Conservation (phyloP, 2,888 invertebrate genomes). For the Ophion ventricosus region DNA sequence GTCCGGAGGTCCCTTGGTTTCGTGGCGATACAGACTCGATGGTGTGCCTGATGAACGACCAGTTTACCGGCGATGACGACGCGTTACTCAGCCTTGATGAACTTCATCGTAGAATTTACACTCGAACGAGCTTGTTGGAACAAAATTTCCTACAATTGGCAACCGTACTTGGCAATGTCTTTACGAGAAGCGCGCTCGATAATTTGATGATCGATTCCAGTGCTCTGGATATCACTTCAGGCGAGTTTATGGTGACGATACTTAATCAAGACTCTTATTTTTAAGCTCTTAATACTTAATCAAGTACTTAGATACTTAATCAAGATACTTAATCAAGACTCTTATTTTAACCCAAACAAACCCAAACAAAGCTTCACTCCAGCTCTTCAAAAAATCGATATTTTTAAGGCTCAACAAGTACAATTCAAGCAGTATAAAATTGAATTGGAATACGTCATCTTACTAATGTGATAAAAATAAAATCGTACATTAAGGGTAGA, state of each 20-base stretch:
- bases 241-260: conserved; percentile 56
- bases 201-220: conserved; percentile 85
- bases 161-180: conserved; percentile 85
- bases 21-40: conserved; percentile 46
- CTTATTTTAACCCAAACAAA: no score
- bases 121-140: conserved; percentile 85
- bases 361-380: no score
- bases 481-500: no score
- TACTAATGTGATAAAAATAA: no score
- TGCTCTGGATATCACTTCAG: conserved; percentile 74
- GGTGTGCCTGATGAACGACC: conserved; percentile 64
- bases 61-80: conserved; percentile 30
- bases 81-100: conserved; percentile 19
- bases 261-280: not conserved
- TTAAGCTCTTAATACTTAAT: no score
- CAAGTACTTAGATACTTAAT: no score
- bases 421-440: no score
- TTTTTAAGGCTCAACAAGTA: no score
- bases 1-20: conserved; percentile 68
- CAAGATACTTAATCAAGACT: no score
- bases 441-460: no score
- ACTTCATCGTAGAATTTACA: conserved; percentile 70
- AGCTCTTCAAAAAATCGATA: no score
- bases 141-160: conserved; percentile 86
- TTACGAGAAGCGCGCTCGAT: conserved; percentile 85